These are phyloP conservation scores for Bombus waltoni DNA, from an alignment of 1,140 invertebrate species.

Conservation along the genomic window DNA sequence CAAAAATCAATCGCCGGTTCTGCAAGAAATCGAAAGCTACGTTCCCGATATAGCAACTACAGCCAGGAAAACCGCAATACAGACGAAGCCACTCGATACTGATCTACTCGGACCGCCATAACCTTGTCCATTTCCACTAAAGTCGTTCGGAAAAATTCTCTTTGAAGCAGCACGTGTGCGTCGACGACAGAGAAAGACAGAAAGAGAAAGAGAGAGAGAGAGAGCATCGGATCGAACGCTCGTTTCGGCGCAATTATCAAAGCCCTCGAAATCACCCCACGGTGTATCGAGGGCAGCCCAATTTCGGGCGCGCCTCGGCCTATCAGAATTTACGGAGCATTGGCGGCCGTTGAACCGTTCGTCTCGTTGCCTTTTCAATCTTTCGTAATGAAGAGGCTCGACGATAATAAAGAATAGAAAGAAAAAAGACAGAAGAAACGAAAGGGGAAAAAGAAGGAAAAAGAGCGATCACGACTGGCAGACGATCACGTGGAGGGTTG, in stretches of 20 bases:
- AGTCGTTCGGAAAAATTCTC: slow-evolving; percentile 13
- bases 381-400: slow-evolving; percentile 60
- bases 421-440: slow-evolving; percentile 22
- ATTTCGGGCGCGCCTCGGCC: slow-evolving; percentile 7
- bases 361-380: slow-evolving; percentile 59
- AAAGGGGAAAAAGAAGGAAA: slow-evolving; percentile 17
- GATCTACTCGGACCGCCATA: not conserved
- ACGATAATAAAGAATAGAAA: slow-evolving; percentile 41
- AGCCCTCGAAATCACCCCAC: slow-evolving; percentile 27
- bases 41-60: not conserved
- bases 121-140: slow-evolving; percentile 11
- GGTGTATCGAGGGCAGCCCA: slow-evolving; percentile 25
- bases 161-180: slow-evolving; percentile 22
- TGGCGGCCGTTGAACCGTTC: slow-evolving; percentile 54
- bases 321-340: slow-evolving; percentile 48
- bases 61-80: not conserved
- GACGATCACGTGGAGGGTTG: not conserved
- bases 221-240: not conserved
- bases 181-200: not conserved
- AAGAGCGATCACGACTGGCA: not conserved
- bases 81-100: not conserved
- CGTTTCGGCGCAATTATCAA: slow-evolving; percentile 43
- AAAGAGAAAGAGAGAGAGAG: not conserved
- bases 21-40: not conserved
- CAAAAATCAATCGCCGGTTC: not conserved